Percentiles rank a stretch among this genome's conserved stretches.
phyloP scores from a whole-genome alignment of 2,113 vertebrate species.

The Morone chrysops region DNA sequence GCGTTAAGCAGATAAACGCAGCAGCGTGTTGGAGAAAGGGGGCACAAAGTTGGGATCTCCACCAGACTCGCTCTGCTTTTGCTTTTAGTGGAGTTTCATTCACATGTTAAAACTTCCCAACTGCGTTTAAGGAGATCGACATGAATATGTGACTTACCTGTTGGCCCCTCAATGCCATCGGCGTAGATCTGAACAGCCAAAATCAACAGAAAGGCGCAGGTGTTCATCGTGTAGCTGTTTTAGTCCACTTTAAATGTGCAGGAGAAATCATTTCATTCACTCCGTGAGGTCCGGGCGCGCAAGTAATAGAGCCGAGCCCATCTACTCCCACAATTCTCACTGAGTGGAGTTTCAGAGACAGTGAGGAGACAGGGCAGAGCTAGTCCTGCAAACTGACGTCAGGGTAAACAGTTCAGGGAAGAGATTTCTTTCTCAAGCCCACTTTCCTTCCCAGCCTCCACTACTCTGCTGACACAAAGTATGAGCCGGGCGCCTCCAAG shows the following conservation, averaged over 20 bases:
- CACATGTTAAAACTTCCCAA: constrained; percentile 63
- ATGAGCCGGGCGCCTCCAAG: constrained; percentile 81
- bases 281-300: constrained; percentile 67
- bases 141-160: constrained; percentile 79
- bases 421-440: constrained; percentile 76
- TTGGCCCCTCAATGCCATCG: constrained; percentile 87
- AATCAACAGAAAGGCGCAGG: constrained; percentile 84
- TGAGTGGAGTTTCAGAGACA: constrained; percentile 76
- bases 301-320: constrained; percentile 68
- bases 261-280: constrained; percentile 75
- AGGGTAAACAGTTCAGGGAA: constrained; percentile 85
- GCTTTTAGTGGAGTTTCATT: constrained; percentile 40
- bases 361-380: constrained; percentile 78
- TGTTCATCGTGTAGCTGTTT: constrained; percentile 84
- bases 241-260: constrained; percentile 83
- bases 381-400: constrained; percentile 85
- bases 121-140: constrained; percentile 25
- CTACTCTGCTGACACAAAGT: neutral
- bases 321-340: constrained; percentile 74
- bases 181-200: constrained; percentile 85
- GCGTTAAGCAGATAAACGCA: constrained; percentile 30
- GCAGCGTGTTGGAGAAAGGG: constrained; percentile 17
- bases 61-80: constrained; percentile 57
- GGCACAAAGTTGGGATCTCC: constrained; percentile 64
- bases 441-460: constrained; percentile 67